Evolutionary conservation across 1,140 invertebrate species (phyloP).

Genomic region (Scaptomyza pallida): DNA sequence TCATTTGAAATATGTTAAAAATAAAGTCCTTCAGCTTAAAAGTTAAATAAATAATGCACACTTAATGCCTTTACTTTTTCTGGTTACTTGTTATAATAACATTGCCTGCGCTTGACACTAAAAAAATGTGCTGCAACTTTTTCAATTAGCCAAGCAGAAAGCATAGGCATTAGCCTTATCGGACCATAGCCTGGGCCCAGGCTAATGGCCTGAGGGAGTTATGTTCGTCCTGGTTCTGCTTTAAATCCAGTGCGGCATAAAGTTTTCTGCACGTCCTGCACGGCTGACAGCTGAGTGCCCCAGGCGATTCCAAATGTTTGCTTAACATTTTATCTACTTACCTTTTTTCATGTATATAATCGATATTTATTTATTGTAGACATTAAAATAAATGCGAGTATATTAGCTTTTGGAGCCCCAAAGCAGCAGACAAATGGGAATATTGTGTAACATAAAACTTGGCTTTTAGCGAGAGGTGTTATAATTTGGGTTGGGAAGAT

Average conservation of each 20-base stretch:
- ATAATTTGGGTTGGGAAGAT: too few relatives aligned
- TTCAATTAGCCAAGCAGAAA: constrained; percentile 65
- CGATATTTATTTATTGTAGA: constrained; percentile 74
- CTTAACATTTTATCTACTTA: constrained; percentile 28
- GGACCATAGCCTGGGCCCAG: constrained; percentile 21
- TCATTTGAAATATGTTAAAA: too few relatives aligned
- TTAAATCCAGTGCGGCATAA: constrained; percentile 34
- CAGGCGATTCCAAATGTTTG: constrained; percentile 46
- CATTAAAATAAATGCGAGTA: constrained; percentile 57
- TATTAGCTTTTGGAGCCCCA: background rate
- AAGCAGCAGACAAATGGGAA: background rate
- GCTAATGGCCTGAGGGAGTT: constrained; percentile 53
- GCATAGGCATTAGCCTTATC: constrained; percentile 62
- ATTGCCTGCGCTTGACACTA: constrained; percentile 38
- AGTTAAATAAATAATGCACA: too few relatives aligned
- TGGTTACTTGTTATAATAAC: constrained; percentile 33
- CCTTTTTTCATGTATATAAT: constrained; percentile 58
- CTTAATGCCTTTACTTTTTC: too few relatives aligned
- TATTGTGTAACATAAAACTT: background rate
- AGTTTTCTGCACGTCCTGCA: constrained; percentile 62
- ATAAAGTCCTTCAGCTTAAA: too few relatives aligned
- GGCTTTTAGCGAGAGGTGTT: too few relatives aligned
- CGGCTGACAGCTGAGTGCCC: constrained; percentile 61
- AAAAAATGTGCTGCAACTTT: constrained; percentile 73
- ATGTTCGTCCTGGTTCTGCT: background rate